Evolutionary conservation across 2,888 invertebrate genomes (phyloP).

Genomic region (Cotesia congregata): DNA sequence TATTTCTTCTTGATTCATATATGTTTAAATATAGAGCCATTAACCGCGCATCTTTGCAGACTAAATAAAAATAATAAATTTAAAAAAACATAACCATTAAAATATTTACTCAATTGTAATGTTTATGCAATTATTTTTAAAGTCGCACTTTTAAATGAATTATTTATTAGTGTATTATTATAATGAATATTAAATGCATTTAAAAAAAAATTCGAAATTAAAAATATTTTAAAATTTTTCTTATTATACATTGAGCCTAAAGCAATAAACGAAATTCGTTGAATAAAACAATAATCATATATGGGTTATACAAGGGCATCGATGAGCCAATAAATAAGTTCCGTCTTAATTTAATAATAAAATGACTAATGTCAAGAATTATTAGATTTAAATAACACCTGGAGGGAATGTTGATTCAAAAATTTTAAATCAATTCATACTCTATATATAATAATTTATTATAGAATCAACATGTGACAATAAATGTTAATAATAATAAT

Average conservation of each 20-base stretch:
- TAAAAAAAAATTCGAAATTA: conserved; percentile 1
- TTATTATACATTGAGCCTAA: neutral
- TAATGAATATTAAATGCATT: neutral
- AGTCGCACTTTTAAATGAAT: too few species aligned
- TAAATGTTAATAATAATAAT: neutral
- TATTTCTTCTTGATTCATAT: too few species aligned
- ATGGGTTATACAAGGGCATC: neutral
- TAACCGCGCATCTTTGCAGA: neutral
- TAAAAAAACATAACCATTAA: neutral
- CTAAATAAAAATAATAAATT: neutral
- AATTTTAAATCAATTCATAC: too few species aligned
- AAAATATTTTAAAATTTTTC: too few species aligned
- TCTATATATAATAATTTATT: neutral
- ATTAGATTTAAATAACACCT: too few species aligned
- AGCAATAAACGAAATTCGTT: neutral
- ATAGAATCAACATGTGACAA: neutral
- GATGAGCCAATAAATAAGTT: neutral
- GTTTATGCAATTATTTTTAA: too few species aligned
- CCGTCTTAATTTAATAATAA: neutral
- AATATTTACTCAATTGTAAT: too few species aligned
- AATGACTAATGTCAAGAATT: neutral
- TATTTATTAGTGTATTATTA: too few species aligned
- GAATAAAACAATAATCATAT: conserved; percentile 16
- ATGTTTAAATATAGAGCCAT: neutral
- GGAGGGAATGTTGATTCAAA: too few species aligned